phyloP scores from a whole-genome alignment of 2,113 vertebrate species.

The Salvelinus alpinus region DNA sequence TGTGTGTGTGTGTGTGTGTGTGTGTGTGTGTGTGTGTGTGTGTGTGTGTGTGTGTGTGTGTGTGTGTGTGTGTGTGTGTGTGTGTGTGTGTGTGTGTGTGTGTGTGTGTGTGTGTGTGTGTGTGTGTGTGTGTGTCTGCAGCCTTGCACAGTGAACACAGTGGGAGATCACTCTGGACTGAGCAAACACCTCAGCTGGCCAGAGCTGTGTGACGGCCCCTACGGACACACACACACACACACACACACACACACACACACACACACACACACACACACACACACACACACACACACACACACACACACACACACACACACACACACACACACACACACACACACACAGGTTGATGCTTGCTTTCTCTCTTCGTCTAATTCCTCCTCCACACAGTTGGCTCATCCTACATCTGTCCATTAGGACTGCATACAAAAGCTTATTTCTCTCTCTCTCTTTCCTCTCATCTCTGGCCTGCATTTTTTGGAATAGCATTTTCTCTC shows the following conservation, averaged over 20 bases:
- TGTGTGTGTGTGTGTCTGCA: not conserved
- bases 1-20: slow-evolving; percentile 9
- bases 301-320: no score
- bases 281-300: slow-evolving; percentile 4
- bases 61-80: slow-evolving; percentile 8
- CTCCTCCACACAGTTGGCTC: slow-evolving; percentile 55
- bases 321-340: slow-evolving; percentile 18
- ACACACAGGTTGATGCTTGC: slow-evolving; percentile 23
- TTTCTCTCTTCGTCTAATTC: slow-evolving; percentile 64
- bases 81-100: slow-evolving; percentile 7
- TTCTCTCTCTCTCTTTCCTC: not conserved
- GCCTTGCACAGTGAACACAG: slow-evolving; percentile 49
- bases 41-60: slow-evolving; percentile 5
- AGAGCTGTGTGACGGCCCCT: slow-evolving; percentile 35
- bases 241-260: slow-evolving; percentile 14
- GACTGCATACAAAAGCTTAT: slow-evolving; percentile 57
- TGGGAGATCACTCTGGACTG: slow-evolving; percentile 63
- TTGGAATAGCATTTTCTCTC: not conserved
- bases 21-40: slow-evolving; percentile 8
- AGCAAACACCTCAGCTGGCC: slow-evolving; percentile 68
- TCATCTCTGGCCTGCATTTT: not conserved
- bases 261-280: no score
- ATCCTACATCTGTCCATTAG: slow-evolving; percentile 68
- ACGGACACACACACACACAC: slow-evolving; percentile 25
- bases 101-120: not conserved